These are phyloP conservation scores for Heliangelus exortis DNA, from an alignment of 2,797 vertebrate genomes.

Conservation along the genomic window DNA sequence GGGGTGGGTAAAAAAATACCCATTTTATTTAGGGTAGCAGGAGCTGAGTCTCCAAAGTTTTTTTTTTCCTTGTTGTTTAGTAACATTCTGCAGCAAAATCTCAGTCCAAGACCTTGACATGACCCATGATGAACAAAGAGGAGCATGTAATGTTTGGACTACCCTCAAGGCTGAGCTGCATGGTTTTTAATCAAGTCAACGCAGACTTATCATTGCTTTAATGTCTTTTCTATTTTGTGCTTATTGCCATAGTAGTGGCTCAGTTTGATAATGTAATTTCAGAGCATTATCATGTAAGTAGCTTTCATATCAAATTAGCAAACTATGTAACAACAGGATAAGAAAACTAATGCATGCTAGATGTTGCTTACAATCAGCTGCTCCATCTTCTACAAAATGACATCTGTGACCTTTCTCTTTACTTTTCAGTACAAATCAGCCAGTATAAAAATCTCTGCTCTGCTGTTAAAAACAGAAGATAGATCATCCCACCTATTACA, in stretches of 20 bases:
- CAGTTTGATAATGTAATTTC: background rate
- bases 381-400: background rate
- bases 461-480: background rate
- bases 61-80: background rate
- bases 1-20: rapidly evolving
- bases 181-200: background rate
- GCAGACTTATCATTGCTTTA: background rate
- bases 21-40: background rate
- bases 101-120: background rate
- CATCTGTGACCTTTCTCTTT: conserved; percentile 47
- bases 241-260: background rate
- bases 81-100: background rate
- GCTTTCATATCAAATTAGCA: conserved; percentile 17
- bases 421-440: background rate
- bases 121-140: background rate
- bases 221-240: background rate
- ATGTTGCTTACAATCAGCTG: background rate
- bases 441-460: background rate
- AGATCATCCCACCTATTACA: background rate
- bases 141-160: background rate
- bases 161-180: background rate
- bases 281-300: conserved; percentile 11
- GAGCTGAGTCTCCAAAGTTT: background rate
- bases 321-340: background rate
- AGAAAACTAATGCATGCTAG: background rate